phyloP scores from a whole-genome alignment of 1,140 invertebrate genomes.

The Pantala flavescens region DNA sequence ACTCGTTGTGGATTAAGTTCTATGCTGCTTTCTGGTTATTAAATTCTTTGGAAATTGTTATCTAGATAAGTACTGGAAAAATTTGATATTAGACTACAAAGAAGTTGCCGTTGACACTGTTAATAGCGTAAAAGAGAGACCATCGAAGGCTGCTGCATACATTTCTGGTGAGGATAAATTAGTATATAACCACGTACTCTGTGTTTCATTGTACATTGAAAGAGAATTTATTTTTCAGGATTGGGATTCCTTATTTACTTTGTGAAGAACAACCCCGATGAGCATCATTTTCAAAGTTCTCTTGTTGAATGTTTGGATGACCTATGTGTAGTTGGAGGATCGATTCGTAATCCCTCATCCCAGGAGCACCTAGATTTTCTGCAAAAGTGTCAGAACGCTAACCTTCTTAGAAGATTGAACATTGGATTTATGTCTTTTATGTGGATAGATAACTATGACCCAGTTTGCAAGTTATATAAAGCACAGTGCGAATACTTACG shows the following conservation, averaged over 20 bases:
- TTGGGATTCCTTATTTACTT: background rate
- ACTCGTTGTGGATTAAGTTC: too few relatives aligned
- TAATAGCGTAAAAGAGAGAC: background rate
- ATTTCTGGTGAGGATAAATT: background rate
- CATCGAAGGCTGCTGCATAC: background rate
- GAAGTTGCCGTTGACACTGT: background rate
- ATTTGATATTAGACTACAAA: background rate
- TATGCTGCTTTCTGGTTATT: too few relatives aligned
- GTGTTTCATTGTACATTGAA: background rate
- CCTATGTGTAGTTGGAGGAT: background rate
- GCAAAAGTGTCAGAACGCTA: background rate
- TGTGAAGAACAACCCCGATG: background rate
- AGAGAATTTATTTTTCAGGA: background rate
- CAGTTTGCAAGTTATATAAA: background rate
- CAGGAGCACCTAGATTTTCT: background rate
- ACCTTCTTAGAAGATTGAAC: background rate
- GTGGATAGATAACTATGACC: background rate
- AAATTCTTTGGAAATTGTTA: background rate
- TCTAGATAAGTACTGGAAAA: background rate
- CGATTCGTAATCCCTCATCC: background rate
- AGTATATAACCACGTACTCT: background rate
- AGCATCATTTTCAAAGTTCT: background rate
- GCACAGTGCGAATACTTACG: background rate
- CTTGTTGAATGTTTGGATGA: background rate
- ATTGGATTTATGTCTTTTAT: background rate